phyloP scores from a whole-genome alignment of 2,888 invertebrate genomes.

The Ptychoptera contaminata region DNA sequence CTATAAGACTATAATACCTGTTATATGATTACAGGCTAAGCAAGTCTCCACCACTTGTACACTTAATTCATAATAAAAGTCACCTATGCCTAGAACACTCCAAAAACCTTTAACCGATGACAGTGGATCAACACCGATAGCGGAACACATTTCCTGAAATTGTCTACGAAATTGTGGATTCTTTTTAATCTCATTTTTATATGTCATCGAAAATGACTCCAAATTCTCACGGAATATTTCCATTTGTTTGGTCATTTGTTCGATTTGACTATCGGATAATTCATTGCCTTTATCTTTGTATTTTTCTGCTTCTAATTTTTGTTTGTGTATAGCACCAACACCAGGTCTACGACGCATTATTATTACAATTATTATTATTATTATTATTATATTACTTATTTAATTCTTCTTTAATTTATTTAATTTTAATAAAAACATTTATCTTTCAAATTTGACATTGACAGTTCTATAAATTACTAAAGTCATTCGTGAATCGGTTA shows the following conservation, averaged over 20 bases:
- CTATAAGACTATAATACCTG: slow-evolving; percentile 37
- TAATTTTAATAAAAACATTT: too few relatives aligned
- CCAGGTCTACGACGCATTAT: slow-evolving; percentile 69
- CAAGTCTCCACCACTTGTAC: slow-evolving; percentile 98
- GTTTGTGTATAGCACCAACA: slow-evolving; percentile 79
- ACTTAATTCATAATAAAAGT: slow-evolving; percentile 95
- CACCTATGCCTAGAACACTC: slow-evolving; percentile 96
- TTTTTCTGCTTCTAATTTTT: slow-evolving; percentile 71
- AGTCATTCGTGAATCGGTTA: too few relatives aligned
- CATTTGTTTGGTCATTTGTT: slow-evolving; percentile 86
- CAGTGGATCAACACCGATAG: slow-evolving; percentile 92
- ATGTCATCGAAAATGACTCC: slow-evolving; percentile 90
- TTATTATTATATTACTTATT: too few relatives aligned
- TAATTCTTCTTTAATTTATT: too few relatives aligned
- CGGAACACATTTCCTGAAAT: slow-evolving; percentile 98
- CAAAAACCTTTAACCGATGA: slow-evolving; percentile 96
- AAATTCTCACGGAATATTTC: slow-evolving; percentile 81
- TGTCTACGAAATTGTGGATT: slow-evolving; percentile 88
- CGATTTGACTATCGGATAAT: slow-evolving; percentile 81
- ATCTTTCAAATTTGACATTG: too few relatives aligned
- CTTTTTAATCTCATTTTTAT: slow-evolving; percentile 87
- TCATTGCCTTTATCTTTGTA: slow-evolving; percentile 84
- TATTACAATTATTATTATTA: too few relatives aligned
- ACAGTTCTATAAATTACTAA: too few relatives aligned
- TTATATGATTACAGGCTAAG: slow-evolving; percentile 83